Evolutionary conservation across 1,140 invertebrate species (phyloP).

Genomic region (Protaetia brevitarsis): DNA sequence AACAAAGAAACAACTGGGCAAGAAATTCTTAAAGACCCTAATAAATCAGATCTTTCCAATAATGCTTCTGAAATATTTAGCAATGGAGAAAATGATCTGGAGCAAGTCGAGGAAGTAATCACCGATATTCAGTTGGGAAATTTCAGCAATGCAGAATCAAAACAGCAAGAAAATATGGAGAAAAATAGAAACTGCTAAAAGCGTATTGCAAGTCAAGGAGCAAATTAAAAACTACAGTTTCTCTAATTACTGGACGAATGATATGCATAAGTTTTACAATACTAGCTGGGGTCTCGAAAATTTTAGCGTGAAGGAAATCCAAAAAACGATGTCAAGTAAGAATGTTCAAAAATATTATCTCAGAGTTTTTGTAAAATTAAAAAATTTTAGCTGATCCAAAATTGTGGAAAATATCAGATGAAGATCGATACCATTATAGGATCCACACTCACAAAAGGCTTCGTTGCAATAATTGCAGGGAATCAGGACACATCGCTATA

Average conservation of each 20-base stretch:
- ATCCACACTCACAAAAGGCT: conserved; percentile 37
- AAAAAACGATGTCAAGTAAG: conserved; percentile 31
- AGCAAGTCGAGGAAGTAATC: too few relatives aligned
- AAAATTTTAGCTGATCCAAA: conserved; percentile 44
- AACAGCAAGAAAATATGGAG: too few relatives aligned
- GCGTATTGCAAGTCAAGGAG: too few relatives aligned
- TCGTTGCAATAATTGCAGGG: conserved; percentile 58
- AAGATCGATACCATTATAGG: conserved; percentile 40
- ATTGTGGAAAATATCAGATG: conserved; percentile 50
- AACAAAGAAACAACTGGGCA: too few relatives aligned
- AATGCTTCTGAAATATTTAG: too few relatives aligned
- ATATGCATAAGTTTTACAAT: conserved; percentile 23
- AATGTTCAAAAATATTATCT: conserved; percentile 13
- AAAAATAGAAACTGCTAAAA: too few relatives aligned
- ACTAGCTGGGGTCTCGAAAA: conserved; percentile 22
- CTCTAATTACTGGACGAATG: conserved; percentile 11
- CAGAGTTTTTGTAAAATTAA: neutral
- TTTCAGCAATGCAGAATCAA: too few relatives aligned
- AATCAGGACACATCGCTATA: conserved; percentile 56
- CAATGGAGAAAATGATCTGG: too few relatives aligned
- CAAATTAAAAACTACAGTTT: neutral
- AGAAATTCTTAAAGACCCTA: too few relatives aligned
- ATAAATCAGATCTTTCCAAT: too few relatives aligned
- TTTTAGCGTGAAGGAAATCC: conserved; percentile 25
- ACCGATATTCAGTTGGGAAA: too few relatives aligned